Percentiles rank a stretch among this genome's conserved stretches.
These are phyloP conservation scores for Acrocera orbiculus DNA, from an alignment of 2,888 invertebrate species.

Conservation along the genomic window DNA sequence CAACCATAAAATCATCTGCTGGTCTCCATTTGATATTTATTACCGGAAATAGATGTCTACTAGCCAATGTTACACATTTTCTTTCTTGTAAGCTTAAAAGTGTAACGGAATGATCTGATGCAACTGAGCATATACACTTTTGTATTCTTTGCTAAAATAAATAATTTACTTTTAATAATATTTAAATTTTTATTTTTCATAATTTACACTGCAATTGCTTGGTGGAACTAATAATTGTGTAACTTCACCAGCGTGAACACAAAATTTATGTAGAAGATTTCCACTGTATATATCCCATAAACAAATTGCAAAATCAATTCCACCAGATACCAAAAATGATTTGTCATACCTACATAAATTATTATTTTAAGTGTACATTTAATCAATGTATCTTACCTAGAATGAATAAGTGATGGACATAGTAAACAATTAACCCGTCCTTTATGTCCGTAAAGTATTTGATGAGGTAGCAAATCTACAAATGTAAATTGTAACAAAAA, in stretches of 20 bases:
- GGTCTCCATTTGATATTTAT: conserved; percentile 93
- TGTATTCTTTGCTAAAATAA: conserved; percentile 65
- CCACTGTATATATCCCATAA: conserved; percentile 91
- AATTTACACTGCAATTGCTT: conserved; percentile 67
- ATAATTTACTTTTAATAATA: too few species aligned
- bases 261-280: conserved; percentile 78
- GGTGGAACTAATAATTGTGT: conserved; percentile 89
- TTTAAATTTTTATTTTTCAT: conserved; percentile 7
- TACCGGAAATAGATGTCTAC: conserved; percentile 80
- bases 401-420: conserved; percentile 82
- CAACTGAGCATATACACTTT: conserved; percentile 90
- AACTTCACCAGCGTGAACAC: conserved; percentile 95
- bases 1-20: conserved; percentile 93
- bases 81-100: conserved; percentile 72
- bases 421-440: conserved; percentile 87
- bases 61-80: conserved; percentile 85
- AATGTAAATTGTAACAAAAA: too few species aligned
- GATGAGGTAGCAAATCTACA: conserved; percentile 77
- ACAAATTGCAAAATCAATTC: conserved; percentile 90
- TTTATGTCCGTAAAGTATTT: conserved; percentile 72
- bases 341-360: conserved; percentile 49
- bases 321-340: conserved; percentile 81
- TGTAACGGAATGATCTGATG: conserved; percentile 94
- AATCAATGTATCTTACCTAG: conserved; percentile 1
- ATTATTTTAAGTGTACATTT: background rate